Evolutionary conservation across 2,797 vertebrate genomes (phyloP), one percentile per base, ranked within the genome.

Genomic region (Coracias cyanogaster): DNA sequence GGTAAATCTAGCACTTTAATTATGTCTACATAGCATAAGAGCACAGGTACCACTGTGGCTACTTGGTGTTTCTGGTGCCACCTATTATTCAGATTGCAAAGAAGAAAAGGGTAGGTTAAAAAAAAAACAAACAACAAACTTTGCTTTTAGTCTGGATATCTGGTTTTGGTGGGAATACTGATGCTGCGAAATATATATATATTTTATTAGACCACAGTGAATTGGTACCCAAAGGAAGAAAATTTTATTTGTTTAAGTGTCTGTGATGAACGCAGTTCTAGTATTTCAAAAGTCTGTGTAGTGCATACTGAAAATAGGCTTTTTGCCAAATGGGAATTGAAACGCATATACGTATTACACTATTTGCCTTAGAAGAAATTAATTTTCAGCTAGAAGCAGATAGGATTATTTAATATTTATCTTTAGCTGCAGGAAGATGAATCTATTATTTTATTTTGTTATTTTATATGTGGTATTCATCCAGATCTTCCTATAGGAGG

Each of bases 401-500:
- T 96, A 97, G 94, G 98, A 98, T 98, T 98, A 98, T 98, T 98
- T 98, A 98, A 98, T 98, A 98, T 98, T 98, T 98, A 98, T 98
- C 97, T 98, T 98, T 94, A 97, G 96, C 98, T 95, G 93, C 95
- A 95, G 97, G 97, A 98, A 97, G 97, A 98, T 97, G 97, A 98
- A 98, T 98, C 98, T 98, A 98, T 98, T 98, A 98, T 98, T 98
- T 98, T 96, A 97, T 97, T 98, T 97, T 98, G 96, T 96, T 97
- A 96, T 96, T 97, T 96, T 65, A 69, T 62, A 37, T 73, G 48
- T 94, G 88, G 35, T 28, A 67, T 81, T 97, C 95, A 24, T 94
- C 41, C 19, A 7, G 41, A 15, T 86, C 94, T 96, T 97, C 94
- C 93, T 96, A 69, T 90, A 96, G 94, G 97, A 97, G 96, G 94